These are phyloP conservation scores for Oscheius sp. DNA, from an alignment of 2,888 invertebrate species.

Conservation along the genomic window DNA sequence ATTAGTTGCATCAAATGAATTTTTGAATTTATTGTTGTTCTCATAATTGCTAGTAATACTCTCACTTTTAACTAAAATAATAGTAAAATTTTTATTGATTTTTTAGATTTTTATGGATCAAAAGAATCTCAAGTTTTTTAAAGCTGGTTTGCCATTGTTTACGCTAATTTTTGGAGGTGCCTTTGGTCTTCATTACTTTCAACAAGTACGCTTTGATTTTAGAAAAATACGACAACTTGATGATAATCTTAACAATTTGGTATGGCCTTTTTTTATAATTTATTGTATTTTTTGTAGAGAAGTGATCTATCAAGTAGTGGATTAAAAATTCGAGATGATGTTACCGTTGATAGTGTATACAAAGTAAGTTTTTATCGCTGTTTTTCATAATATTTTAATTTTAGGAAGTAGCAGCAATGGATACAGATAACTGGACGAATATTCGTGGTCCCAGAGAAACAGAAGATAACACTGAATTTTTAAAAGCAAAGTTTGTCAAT, in stretches of 20 bases:
- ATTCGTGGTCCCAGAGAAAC: conserved; percentile 70
- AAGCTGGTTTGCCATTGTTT: conserved; percentile 66
- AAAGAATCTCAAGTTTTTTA: conserved; percentile 56
- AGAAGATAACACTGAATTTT: conserved; percentile 65
- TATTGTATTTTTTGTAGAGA: conserved; percentile 41
- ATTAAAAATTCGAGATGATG: conserved; percentile 57
- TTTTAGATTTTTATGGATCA: conserved; percentile 36
- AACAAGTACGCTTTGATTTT: conserved; percentile 69
- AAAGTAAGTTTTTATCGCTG: conserved; percentile 45
- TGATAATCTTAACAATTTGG: conserved; percentile 55
- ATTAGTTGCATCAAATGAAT: background rate
- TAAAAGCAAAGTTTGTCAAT: conserved; percentile 49
- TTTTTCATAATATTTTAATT: conserved; percentile 12
- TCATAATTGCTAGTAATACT: background rate
- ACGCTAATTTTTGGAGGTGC: conserved; percentile 66
- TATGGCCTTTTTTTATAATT: background rate
- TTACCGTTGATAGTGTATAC: conserved; percentile 64
- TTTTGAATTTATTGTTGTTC: background rate
- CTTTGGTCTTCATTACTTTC: conserved; percentile 68
- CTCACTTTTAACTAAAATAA: background rate
- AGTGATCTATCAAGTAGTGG: conserved; percentile 57
- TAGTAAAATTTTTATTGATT: background rate
- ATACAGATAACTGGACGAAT: conserved; percentile 71
- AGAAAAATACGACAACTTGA: conserved; percentile 59
- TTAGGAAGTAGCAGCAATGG: conserved; percentile 64